Percentiles rank a stretch among this genome's conserved stretches.
Conservation (phyloP, 2,797 vertebrate species). For the Thunnus albacares region DNA sequence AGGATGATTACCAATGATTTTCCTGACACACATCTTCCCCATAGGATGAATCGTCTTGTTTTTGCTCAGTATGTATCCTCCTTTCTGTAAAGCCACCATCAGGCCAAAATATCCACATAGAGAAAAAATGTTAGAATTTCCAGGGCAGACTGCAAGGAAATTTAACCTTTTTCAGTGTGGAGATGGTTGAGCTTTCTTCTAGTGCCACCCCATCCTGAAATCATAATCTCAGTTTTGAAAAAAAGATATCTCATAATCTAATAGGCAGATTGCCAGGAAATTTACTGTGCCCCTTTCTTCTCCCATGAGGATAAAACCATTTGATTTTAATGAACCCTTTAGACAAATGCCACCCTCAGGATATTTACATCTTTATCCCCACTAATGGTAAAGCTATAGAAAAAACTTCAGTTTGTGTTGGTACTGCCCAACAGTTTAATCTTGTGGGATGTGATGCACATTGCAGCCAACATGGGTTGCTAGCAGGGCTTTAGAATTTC, state of each 20-base stretch:
- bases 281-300: neutral
- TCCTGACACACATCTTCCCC: neutral
- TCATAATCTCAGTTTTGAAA: neutral
- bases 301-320: constrained; percentile 2
- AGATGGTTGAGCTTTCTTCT: neutral
- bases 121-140: neutral
- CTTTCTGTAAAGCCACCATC: neutral
- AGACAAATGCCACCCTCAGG: constrained; percentile 2
- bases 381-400: neutral
- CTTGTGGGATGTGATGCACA: constrained; percentile 11
- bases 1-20: neutral
- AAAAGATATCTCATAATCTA: neutral
- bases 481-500: constrained; percentile 10
- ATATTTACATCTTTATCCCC: neutral
- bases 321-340: constrained; percentile 13
- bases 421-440: constrained; percentile 1
- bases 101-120: neutral
- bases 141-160: neutral
- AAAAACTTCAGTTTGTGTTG: neutral
- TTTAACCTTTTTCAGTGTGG: neutral
- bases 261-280: neutral
- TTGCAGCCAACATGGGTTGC: constrained; percentile 4
- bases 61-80: neutral
- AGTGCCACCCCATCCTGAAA: neutral
- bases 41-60: neutral